A percentile compares a stretch with the other conserved stretches of the same genome.
These are phyloP conservation scores for Lepus americanus DNA, from an alignment of 2,113 vertebrate genomes.

Conservation along the genomic window DNA sequence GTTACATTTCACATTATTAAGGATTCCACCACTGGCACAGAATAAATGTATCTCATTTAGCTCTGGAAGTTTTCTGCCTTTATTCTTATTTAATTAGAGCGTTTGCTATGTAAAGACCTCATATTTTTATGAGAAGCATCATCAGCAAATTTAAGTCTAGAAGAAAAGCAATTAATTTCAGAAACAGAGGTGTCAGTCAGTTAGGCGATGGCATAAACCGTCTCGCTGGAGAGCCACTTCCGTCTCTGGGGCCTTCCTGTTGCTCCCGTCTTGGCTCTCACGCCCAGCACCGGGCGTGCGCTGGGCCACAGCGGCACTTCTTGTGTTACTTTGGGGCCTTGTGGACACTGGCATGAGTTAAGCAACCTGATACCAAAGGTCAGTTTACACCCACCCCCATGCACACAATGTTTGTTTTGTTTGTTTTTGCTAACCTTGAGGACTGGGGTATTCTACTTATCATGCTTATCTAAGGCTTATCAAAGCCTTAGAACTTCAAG, in stretches of 20 bases:
- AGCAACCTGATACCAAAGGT: background rate
- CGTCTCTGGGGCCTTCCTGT: background rate
- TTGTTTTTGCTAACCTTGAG: background rate
- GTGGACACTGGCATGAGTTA: background rate
- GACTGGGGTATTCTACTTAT: conserved; percentile 15
- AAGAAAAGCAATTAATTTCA: conserved; percentile 77
- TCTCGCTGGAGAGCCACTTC: background rate
- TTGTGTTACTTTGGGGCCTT: background rate
- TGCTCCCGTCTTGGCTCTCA: background rate
- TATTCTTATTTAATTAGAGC: conserved; percentile 81
- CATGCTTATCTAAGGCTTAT: background rate
- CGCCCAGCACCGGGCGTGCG: background rate
- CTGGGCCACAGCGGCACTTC: background rate
- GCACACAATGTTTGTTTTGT: background rate
- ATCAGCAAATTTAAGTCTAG: conserved; percentile 76
- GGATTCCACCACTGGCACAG: conserved; percentile 53
- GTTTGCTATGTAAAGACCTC: conserved; percentile 72
- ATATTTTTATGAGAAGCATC: conserved; percentile 72
- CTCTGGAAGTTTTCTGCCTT: conserved; percentile 70
- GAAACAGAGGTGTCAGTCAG: conserved; percentile 70
- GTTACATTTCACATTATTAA: conserved; percentile 78
- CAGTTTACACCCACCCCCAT: background rate
- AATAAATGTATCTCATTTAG: conserved; percentile 77
- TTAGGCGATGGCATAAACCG: background rate
- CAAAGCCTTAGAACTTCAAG: conserved; percentile 36